Evolutionary conservation across 2,113 vertebrate genomes (phyloP).

Genomic region (Oncorhynchus mykiss): DNA sequence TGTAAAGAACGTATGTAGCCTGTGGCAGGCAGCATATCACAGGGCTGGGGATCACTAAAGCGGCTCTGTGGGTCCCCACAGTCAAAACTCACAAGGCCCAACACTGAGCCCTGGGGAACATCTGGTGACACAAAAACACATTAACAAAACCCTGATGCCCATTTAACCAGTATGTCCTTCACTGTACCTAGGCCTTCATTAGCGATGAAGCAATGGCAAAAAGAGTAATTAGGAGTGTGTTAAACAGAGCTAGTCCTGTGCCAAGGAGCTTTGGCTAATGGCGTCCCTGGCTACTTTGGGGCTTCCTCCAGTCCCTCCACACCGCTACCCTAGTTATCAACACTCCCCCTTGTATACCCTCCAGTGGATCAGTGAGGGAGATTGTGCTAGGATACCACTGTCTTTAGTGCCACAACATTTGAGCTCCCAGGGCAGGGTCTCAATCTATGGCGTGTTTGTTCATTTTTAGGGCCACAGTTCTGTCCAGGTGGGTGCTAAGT

Average conservation of each 20-base stretch:
- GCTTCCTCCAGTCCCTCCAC: slow-evolving; percentile 29
- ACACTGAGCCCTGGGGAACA: background rate
- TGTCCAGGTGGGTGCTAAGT: too few relatives aligned
- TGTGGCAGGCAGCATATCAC: background rate
- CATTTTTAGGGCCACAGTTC: too few relatives aligned
- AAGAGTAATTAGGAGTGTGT: slow-evolving; percentile 30
- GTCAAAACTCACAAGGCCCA: background rate
- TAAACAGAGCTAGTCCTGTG: slow-evolving; percentile 33
- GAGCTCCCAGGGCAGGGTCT: background rate
- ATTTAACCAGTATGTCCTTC: slow-evolving; percentile 23
- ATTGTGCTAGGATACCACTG: background rate
- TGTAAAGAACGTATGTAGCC: too few relatives aligned
- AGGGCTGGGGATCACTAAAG: background rate
- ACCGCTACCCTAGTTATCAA: slow-evolving; percentile 3
- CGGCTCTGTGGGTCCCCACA: background rate
- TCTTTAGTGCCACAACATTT: background rate
- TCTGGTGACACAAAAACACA: slow-evolving; percentile 14
- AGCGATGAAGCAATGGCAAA: slow-evolving; percentile 4
- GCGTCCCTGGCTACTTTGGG: slow-evolving; percentile 30
- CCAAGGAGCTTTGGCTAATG: slow-evolving; percentile 38
- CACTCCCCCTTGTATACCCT: background rate
- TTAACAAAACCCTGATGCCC: slow-evolving; percentile 52
- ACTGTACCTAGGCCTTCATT: slow-evolving; percentile 51
- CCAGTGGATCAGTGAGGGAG: background rate
- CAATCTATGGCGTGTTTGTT: too few relatives aligned